Base-by-base conservation (phyloP, 1,140 invertebrate species). In the Papilio polyxenes region DNA sequence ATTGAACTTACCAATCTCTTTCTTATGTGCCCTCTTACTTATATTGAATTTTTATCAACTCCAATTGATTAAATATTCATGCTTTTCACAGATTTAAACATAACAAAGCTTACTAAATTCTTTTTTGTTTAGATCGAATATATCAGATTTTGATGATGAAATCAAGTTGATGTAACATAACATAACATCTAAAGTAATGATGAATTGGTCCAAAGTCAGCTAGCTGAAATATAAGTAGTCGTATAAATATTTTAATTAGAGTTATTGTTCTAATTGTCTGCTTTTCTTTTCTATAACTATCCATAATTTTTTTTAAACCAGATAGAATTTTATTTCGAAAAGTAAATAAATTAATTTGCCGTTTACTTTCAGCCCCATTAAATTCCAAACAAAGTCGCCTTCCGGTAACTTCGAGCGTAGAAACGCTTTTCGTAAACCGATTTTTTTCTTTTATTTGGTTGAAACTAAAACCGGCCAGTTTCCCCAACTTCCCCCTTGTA, bases 1-100 rank as follows among this genome's bases (percentile, higher is more conserved):
- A 92, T 91, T 91, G 89, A 88, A 89, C 86, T 85, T 88, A 84
- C 83, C 86, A 89, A 89, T 87, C 88, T 87, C 90, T 89, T 87
- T 82, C 31, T 72, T 72, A 11, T 72, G 65, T 72, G 31, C 31
- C 65, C 65, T 72, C 65, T 72, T 72, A 65, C 20, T 23, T 65
- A 72, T 72, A 72, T 72, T 37, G 74, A 75, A 75, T 75, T 75
- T 75, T 75, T 49, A 72, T 72, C 65, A 72, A 72, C 65, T 72
- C 15, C 31, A 37, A 40, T 72, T 72, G 31, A 7, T 69, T 37
- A 23, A 40, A 69, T 15, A 49, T 48, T 44, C 13, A 37, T 49
- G 15, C 20, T 49, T 78, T 11, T 69, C 13, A 69, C 62, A 20
- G 20, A 53, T 51, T n/a, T 56, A 56, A 56, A 56, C 51, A 53